Percentiles rank a stretch among this genome's conserved stretches.
These are phyloP conservation scores for Leuctra nigra DNA, from an alignment of 2,888 invertebrate species.

Conservation along the genomic window DNA sequence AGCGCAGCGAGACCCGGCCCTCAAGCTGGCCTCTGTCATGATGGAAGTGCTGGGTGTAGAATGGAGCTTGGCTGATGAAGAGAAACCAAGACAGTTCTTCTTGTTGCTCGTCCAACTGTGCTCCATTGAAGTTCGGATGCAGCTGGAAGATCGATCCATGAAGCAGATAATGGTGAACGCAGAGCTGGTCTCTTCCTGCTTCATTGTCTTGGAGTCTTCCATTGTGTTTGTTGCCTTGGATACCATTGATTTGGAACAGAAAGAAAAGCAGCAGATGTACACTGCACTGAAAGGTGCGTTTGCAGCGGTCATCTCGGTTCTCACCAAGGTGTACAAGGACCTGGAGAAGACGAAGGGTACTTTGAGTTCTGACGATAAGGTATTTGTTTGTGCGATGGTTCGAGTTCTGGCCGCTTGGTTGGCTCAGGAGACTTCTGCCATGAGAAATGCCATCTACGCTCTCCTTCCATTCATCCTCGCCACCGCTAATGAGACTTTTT, in stretches of 20 bases:
- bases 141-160: constrained; percentile 72
- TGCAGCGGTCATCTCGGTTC: constrained; percentile 67
- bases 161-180: constrained; percentile 70
- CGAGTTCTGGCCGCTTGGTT: constrained; percentile 83
- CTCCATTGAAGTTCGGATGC: constrained; percentile 91
- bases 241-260: constrained; percentile 77
- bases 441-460: constrained; percentile 75
- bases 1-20: constrained; percentile 80
- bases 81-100: constrained; percentile 71
- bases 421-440: constrained; percentile 82
- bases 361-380: constrained; percentile 53
- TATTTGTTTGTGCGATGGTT: constrained; percentile 78
- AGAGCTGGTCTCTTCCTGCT: constrained; percentile 75
- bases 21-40: constrained; percentile 74
- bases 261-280: constrained; percentile 85
- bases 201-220: constrained; percentile 71
- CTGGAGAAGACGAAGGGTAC: constrained; percentile 57
- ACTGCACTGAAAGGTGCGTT: constrained; percentile 86
- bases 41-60: constrained; percentile 77
- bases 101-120: constrained; percentile 75
- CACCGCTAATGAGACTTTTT: constrained; percentile 75
- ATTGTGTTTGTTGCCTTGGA: constrained; percentile 74
- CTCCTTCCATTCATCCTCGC: constrained; percentile 75
- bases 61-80: constrained; percentile 75
- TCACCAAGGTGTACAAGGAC: constrained; percentile 66